Evolutionary conservation across 2,797 vertebrate species (phyloP), one percentile per base, ranked within the genome.

Genomic region (Enteromius fasciolatus): DNA sequence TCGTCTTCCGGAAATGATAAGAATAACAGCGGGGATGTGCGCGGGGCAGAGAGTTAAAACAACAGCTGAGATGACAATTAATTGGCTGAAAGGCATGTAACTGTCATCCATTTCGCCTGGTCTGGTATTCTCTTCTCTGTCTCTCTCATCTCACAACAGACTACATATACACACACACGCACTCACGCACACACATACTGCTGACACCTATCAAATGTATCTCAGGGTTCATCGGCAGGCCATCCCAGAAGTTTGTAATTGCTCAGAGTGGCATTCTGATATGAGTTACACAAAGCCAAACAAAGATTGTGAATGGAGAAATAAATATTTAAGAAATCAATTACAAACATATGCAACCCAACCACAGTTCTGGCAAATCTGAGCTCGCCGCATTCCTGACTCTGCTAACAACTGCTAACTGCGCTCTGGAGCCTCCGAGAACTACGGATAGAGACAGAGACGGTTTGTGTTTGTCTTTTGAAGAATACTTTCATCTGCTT

Each of bases 11-110:
- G 93, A 95, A 95, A 94, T 90, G 91, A 95, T 93, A 93, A 94
- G 91, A 92, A 93, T 94, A 95, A 94, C 92, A 93, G 88, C 78
- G 78, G 86, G 89, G 92, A 88, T 90, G 91, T 92, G 92, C 87
- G 92, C 91, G 92, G 94, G 94, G 95, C 93, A 93, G 88, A 83
- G 88, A 95, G 94, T 95, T 95, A 95, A 95, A 95, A 91, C 93
- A 95, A 94, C 95, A 95, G 92, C 93, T 93, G 94, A 94, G 91
- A 94, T 92, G 94, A 94, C 93, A 94, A 93, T 93, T 94, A 94
- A 95, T 94, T 93, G 94, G 92, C 93, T 89, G 83, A 90, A 93
- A 94, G 92, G 90, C 92, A 91, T 94, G 94, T 94, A 94, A 92
- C 93, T 95, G 93, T 94, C 93, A 94, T 92, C 92, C 89, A 90